A percentile compares a stretch with the other conserved stretches of the same genome.
Evolutionary conservation across 2,888 invertebrate species (phyloP).

Genomic region (Tinea trinotella): DNA sequence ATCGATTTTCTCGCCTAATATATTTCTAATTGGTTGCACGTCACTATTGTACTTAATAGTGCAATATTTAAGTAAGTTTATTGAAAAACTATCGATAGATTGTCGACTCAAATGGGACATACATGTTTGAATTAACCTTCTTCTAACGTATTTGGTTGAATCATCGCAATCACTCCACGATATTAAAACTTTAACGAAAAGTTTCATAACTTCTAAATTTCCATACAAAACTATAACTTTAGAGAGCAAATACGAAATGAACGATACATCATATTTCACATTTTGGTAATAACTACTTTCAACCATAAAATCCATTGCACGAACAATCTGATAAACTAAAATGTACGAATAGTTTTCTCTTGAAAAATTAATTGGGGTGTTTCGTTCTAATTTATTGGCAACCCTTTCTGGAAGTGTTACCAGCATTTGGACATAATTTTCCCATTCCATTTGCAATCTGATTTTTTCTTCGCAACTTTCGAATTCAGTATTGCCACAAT

Average conservation of each 20-base stretch:
- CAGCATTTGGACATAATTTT: conserved; percentile 73
- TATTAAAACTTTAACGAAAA: conserved; percentile 70
- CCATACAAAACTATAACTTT: conserved; percentile 74
- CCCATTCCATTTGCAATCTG: conserved; percentile 45
- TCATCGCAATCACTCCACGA: conserved; percentile 55
- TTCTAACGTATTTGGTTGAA: conserved; percentile 42
- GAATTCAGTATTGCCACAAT: conserved; percentile 35
- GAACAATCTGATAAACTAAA: conserved; percentile 73
- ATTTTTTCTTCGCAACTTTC: conserved; percentile 28
- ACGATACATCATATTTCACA: conserved; percentile 45
- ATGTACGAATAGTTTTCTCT: conserved; percentile 71
- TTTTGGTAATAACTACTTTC: conserved; percentile 43
- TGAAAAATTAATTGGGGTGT: conserved; percentile 72
- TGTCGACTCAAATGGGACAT: conserved; percentile 69
- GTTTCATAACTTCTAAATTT: conserved; percentile 52
- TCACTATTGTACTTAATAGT: conserved; percentile 50
- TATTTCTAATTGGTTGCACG: conserved; percentile 49
- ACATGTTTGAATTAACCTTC: conserved; percentile 61
- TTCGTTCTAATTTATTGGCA: conserved; percentile 75
- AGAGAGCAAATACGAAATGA: conserved; percentile 71
- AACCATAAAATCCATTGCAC: conserved; percentile 74
- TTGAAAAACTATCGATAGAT: conserved; percentile 71
- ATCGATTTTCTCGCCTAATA: conserved; percentile 67
- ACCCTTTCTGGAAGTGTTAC: conserved; percentile 79
- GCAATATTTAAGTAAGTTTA: conserved; percentile 67